Percentiles rank a stretch among this genome's conserved stretches.
These are phyloP conservation scores for Micromussa lordhowensis DNA, from an alignment of 92 coral and sea anemone species.

Conservation along the genomic window DNA sequence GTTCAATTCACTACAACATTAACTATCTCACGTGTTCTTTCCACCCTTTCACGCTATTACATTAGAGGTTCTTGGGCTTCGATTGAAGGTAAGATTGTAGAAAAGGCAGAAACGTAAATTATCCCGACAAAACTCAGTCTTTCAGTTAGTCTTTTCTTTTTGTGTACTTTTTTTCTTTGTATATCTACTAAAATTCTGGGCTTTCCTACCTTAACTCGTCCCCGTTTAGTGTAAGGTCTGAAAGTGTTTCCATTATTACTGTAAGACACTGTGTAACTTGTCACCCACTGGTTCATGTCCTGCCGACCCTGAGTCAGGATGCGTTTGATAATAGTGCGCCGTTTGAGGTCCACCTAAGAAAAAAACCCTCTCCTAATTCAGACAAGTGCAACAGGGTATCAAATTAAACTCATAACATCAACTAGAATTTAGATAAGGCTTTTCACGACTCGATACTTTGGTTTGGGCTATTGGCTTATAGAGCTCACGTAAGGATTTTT, in stretches of 20 bases:
- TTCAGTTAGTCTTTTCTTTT: neutral
- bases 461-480: neutral
- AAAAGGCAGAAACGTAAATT: no score
- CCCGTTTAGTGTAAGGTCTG: constrained; percentile 58
- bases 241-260: constrained; percentile 70
- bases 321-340: constrained; percentile 50
- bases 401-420: neutral
- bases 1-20: no score
- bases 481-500: no score
- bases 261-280: constrained; percentile 65
- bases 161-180: neutral
- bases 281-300: constrained; percentile 74
- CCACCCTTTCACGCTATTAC: neutral
- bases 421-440: neutral
- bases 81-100: neutral
- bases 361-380: neutral
- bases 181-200: neutral
- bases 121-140: neutral
- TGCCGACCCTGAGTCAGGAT: constrained; percentile 74
- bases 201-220: constrained; percentile 65
- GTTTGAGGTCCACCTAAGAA: constrained; percentile 40
- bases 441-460: neutral
- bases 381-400: neutral
- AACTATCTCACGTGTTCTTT: no score
- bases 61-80: neutral